Conservation (phyloP, 2,888 invertebrate genomes). For the Melanophora roralis region DNA sequence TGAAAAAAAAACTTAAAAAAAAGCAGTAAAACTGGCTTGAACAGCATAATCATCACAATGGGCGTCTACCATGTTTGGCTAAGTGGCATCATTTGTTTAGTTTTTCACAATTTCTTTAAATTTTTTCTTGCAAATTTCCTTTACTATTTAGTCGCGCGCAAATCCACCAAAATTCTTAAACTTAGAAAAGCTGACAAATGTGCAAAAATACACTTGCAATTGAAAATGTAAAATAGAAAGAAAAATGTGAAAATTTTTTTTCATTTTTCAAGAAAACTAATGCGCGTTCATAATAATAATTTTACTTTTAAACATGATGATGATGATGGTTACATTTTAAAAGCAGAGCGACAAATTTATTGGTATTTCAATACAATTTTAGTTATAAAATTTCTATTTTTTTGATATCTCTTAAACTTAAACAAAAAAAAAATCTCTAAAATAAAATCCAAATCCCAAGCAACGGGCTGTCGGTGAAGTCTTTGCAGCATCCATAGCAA, state of each 20-base stretch:
- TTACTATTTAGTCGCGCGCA: constrained; percentile 12
- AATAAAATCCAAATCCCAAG: not conserved
- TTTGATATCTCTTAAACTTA: not conserved
- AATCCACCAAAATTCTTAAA: constrained; percentile 5
- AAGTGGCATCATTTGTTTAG: constrained; percentile 61
- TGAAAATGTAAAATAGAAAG: not conserved
- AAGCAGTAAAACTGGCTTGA: constrained; percentile 33
- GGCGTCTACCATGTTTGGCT: constrained; percentile 58
- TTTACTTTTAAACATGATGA: constrained; percentile 22
- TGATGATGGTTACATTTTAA: constrained; percentile 18
- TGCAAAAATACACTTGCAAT: constrained; percentile 27
- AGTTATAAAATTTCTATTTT: constrained; percentile 1
- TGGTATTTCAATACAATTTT: not conserved
- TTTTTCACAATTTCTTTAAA: not conserved
- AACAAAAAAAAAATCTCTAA: constrained; percentile 35
- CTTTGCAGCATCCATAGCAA: not conserved
- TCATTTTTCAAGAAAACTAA: not conserved
- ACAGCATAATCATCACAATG: constrained; percentile 48
- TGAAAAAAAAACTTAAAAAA: not conserved
- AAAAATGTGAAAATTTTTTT: constrained; percentile 18
- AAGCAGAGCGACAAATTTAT: too few species aligned
- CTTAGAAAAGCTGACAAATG: constrained; percentile 37
- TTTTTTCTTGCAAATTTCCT: not conserved
- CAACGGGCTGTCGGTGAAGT: not conserved
- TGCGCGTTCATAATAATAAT: not conserved